A percentile compares a stretch with the other conserved stretches of the same genome.
Evolutionary conservation across 2,113 vertebrate species (phyloP).

Genomic region (Ceyx melanurus): DNA sequence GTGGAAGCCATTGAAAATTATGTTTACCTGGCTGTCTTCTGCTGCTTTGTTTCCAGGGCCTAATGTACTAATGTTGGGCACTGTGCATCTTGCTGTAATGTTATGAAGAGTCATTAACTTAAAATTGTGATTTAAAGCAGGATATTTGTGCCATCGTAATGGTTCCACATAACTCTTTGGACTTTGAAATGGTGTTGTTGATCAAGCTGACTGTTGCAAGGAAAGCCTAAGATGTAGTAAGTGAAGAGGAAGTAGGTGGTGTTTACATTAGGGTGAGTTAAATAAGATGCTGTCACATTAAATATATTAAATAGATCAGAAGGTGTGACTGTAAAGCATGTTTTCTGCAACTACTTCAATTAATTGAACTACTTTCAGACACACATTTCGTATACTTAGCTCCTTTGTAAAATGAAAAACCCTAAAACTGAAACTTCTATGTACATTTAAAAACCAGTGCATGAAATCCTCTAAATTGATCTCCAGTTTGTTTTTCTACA

Average conservation of each 20-base stretch:
- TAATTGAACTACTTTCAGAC: background rate
- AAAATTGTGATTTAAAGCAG: background rate
- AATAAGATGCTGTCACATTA: background rate
- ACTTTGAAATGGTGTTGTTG: slow-evolving; percentile 31
- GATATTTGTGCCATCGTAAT: background rate
- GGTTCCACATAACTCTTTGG: background rate
- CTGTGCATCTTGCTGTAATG: background rate
- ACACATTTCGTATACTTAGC: accelerated
- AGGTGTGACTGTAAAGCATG: background rate
- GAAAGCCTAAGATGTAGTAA: background rate
- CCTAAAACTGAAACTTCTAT: accelerated
- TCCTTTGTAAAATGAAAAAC: background rate
- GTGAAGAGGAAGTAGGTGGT: background rate
- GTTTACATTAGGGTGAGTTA: background rate
- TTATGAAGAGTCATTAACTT: accelerated
- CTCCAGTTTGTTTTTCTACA: background rate
- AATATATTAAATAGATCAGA: background rate
- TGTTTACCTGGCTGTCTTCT: background rate
- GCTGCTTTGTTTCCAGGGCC: background rate
- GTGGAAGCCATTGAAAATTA: background rate
- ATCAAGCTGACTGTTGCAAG: background rate
- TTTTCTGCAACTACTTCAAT: background rate
- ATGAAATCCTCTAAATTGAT: background rate
- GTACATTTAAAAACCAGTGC: background rate
- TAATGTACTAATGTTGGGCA: background rate